Evolutionary conservation across 2,797 vertebrate species (phyloP), one percentile per base, ranked within the genome.

Genomic region (Gila robusta): DNA sequence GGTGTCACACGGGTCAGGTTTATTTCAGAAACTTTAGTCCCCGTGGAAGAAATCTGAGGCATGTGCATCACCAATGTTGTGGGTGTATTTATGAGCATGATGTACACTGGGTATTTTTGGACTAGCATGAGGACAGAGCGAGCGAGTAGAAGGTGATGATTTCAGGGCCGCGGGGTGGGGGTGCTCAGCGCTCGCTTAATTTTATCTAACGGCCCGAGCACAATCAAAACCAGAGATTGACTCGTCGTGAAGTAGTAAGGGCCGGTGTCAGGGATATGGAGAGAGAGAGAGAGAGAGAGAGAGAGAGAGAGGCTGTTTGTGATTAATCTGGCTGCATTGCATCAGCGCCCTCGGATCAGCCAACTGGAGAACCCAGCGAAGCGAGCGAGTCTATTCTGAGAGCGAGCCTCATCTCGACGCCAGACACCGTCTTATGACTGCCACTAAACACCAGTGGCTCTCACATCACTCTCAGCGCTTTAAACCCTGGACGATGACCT

Each of bases 11-110:
- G 54, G 87, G 78, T 87, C 89, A 85, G 76, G 74, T 89, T 88
- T 90, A 90, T 90, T 90, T 90, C 86, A 79, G 89, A 87, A 85
- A 73, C 84, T 85, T 88, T 87, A 87, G 89, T 89, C 89, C 87
- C 85, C 26, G 74, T 90, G 89, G 89, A 90, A 90, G 89, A 89
- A 88, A 90, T 90, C 79, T 52, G 86, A 88, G 82, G 89, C 87
- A 89, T 90, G 81, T 85, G 82, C 81, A 84, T 88, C 84, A 83
- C 82, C 83, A 81, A 41, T 85, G 85, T 71, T 28, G 66, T 67
- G 32, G 47, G 79, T 85, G 86, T 87, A 89, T 89, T 90, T 90
- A 89, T 90, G 81, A 72, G 86, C 88, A 88, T 89, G 88, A 89
- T 90, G 86, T 89, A 69, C 84, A 69, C 69, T 52, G 76, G 64